phyloP scores from a whole-genome alignment of 2,888 invertebrate genomes.

The Mycalesis mineus region DNA sequence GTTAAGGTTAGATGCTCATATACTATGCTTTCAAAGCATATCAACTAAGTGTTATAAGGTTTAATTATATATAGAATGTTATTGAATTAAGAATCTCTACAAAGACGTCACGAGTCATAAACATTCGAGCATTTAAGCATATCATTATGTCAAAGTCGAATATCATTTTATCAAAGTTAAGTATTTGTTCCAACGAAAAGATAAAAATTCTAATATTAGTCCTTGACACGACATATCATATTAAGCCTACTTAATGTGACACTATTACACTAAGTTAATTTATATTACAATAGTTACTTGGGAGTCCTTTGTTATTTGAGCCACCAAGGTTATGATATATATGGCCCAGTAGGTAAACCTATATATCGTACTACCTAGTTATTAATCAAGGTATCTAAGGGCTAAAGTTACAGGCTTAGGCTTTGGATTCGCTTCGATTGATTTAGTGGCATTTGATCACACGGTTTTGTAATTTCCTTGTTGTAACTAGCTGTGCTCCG shows the following conservation, averaged over 20 bases:
- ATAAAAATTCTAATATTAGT: background rate
- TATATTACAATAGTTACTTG: conserved; percentile 8
- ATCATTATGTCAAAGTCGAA: background rate
- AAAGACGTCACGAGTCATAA: too few species aligned
- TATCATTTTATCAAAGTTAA: background rate
- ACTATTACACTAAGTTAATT: background rate
- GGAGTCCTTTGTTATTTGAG: conserved; percentile 24
- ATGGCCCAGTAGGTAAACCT: background rate
- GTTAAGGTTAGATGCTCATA: background rate
- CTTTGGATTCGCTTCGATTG: background rate
- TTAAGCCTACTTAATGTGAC: background rate
- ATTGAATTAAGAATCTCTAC: too few species aligned
- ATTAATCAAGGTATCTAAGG: background rate
- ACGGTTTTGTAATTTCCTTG: background rate
- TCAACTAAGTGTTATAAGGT: background rate
- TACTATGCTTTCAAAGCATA: background rate
- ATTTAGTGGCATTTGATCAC: background rate
- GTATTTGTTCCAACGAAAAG: background rate
- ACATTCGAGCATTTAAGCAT: background rate
- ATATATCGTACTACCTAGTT: background rate
- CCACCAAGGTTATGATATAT: conserved; percentile 23
- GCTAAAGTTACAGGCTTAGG: conserved; percentile 1
- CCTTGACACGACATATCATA: background rate
- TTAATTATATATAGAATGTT: background rate
- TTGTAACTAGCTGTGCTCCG: too few species aligned